Evolutionary conservation across 2,113 vertebrate species (phyloP), one percentile per base, ranked within the genome.

Genomic region (Anser cygnoides): DNA sequence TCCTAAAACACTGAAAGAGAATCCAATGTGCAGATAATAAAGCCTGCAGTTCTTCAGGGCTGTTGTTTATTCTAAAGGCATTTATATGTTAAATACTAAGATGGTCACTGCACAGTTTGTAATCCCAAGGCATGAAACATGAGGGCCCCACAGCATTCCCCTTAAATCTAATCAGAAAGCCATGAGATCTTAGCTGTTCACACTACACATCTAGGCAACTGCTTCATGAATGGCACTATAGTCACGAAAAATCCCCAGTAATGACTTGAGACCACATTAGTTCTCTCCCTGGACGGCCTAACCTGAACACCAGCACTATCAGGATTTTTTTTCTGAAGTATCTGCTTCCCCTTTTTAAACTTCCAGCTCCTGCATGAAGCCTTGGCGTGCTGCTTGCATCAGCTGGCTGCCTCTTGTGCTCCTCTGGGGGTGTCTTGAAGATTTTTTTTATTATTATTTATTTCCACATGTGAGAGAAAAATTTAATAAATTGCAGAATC

Each of bases 401-500:
- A 91, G 70, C 86, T 89, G 80, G 39, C 84, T 94, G 81, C 66
- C 73, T 91, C 90, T 93, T 95, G 87, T 92, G 70, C 87, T 97
- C 52, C 89, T 96, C 67, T 54, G 74, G 12, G 63, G 71, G 54
- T 91, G 31, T 65, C 50, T 52, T 52, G 5, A 87, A 95, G 80
- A 90, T 49, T 26, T 3, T 6, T 16, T 39, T 39, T 58, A 29
- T 33, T 66, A 57, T 77, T 80, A 83, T 97, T 91, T 71, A 89
- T 97, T 94, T 94, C 93, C 94, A 95, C 65, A 85, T 95, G 70
- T 96, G 89, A 97, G 93, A 96, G 83, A 96, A 95, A 71, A 81
- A 84, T 96, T 94, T 97, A 94, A 95, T 97, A 97, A 97, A 97
- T 94, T 95, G 93, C 94, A 93, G 49, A 93, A 95, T 96, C 92